A percentile compares a stretch with the other conserved stretches of the same genome.
Conservation (phyloP, 2,113 vertebrate genomes). For the Psophia crepitans region DNA sequence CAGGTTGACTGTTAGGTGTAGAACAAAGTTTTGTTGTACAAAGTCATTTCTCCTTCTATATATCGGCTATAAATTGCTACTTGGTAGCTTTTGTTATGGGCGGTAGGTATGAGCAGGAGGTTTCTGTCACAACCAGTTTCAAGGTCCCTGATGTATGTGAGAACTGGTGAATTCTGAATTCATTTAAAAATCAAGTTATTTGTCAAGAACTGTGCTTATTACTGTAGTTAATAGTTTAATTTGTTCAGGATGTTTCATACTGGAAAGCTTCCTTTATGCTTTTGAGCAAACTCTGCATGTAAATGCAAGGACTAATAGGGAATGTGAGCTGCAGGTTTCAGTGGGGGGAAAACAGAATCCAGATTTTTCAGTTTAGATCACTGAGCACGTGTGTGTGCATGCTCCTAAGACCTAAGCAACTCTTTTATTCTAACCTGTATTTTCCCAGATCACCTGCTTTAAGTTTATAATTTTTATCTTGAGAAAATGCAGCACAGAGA, state of each 20-base stretch:
- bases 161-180: not conserved
- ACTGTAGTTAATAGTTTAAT: not conserved
- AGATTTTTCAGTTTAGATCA: not conserved
- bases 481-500: not conserved
- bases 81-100: not conserved
- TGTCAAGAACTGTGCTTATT: not conserved
- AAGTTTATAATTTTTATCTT: not conserved
- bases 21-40: not conserved
- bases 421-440: not conserved
- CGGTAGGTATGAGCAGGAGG: not conserved
- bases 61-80: not conserved
- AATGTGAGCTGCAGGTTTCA: not conserved
- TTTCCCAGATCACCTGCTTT: not conserved
- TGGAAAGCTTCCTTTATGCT: not conserved
- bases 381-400: rapidly evolving
- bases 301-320: not conserved
- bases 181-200: not conserved
- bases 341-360: not conserved
- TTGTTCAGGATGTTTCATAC: not conserved
- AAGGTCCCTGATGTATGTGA: not conserved
- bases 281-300: not conserved
- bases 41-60: not conserved
- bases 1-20: not conserved
- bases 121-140: not conserved
- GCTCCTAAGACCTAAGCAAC: not conserved